These are phyloP conservation scores for Pantherophis alleghaniensis DNA, from an alignment of 2,797 vertebrate species.

Conservation along the genomic window DNA sequence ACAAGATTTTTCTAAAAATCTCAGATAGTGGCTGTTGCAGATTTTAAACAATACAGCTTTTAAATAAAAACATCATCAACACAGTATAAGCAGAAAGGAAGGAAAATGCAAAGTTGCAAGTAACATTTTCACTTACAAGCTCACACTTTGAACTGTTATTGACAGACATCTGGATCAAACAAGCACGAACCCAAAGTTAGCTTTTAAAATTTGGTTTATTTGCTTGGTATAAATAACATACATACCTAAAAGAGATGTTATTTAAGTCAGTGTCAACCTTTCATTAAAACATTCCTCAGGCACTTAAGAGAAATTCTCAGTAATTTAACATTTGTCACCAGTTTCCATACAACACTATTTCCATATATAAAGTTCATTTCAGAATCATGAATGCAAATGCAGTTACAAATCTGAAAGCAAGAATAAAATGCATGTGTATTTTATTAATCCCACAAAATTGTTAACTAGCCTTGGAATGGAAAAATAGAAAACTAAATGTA, in stretches of 20 bases:
- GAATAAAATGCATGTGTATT: conserved; percentile 5
- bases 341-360: conserved; percentile 11
- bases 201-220: not conserved
- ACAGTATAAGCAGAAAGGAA: not conserved
- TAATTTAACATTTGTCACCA: not conserved
- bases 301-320: not conserved
- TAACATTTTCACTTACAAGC: not conserved
- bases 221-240: not conserved
- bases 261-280: conserved; percentile 14
- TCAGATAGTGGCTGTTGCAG: not conserved
- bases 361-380: not conserved
- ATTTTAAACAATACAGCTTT: not conserved
- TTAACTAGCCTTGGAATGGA: not conserved
- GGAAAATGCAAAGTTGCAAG: not conserved
- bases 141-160: not conserved
- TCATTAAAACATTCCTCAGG: not conserved
- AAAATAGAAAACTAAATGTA: not conserved
- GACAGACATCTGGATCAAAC: not conserved
- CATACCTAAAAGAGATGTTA: not conserved
- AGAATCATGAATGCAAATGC: conserved; percentile 22
- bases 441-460: not conserved
- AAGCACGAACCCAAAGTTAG: not conserved
- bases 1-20: not conserved
- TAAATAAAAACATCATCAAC: not conserved
- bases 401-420: not conserved